Conservation (phyloP, 2,888 invertebrate genomes). For the Empis stercorea region DNA sequence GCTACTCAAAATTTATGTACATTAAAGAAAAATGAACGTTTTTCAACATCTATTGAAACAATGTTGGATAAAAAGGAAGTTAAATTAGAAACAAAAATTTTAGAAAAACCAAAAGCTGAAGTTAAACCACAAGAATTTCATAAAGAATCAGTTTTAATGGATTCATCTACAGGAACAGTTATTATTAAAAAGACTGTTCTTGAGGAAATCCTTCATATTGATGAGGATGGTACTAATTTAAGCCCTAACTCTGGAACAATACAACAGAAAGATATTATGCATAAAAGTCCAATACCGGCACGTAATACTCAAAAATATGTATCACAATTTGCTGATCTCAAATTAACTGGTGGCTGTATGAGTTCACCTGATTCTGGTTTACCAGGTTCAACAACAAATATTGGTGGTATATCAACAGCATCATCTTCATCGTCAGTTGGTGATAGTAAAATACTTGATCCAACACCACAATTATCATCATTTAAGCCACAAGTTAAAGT, state of each 20-base stretch:
- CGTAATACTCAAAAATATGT: slow-evolving; percentile 49
- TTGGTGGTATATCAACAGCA: slow-evolving; percentile 10
- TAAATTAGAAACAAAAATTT: slow-evolving; percentile 15
- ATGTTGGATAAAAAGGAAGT: slow-evolving; percentile 13
- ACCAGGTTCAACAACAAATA: slow-evolving; percentile 3
- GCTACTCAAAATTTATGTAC: slow-evolving; percentile 69
- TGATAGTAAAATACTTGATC: slow-evolving; percentile 12
- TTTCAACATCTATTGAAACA: slow-evolving; percentile 12
- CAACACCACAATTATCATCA: slow-evolving; percentile 16
- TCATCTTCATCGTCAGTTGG: slow-evolving; percentile 21
- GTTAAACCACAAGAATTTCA: slow-evolving; percentile 11
- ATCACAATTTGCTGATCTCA: slow-evolving; percentile 50
- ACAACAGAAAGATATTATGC: slow-evolving; percentile 4
- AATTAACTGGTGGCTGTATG: slow-evolving; percentile 44
- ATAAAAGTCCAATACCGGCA: slow-evolving; percentile 41
- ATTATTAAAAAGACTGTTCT: slow-evolving; percentile 12
- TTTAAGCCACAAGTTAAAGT: slow-evolving; percentile 64
- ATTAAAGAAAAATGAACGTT: slow-evolving; percentile 48
- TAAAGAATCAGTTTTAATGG: neutral
- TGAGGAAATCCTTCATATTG: slow-evolving; percentile 15
- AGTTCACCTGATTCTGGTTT: slow-evolving; percentile 9
- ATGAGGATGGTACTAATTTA: slow-evolving; percentile 16
- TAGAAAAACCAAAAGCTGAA: slow-evolving; percentile 14
- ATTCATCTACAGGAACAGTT: slow-evolving; percentile 2
- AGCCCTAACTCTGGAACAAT: neutral